These are phyloP conservation scores for Acleris cristana DNA, from an alignment of 2,888 invertebrate species.

Conservation along the genomic window DNA sequence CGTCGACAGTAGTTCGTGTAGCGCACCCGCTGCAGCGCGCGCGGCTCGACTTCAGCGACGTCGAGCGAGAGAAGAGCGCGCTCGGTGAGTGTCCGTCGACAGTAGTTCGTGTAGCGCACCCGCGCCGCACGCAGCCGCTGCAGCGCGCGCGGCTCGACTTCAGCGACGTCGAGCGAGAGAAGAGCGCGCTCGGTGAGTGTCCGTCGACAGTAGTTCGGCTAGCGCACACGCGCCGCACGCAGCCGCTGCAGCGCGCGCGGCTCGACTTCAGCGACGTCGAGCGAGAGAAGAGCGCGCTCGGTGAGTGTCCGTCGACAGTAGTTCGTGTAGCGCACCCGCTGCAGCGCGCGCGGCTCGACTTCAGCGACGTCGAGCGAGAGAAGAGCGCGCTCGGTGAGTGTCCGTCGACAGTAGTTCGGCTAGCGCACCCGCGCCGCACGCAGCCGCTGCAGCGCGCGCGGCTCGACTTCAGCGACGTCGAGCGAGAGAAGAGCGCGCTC, in stretches of 20 bases:
- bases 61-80: conserved; percentile 87
- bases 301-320: conserved; percentile 55
- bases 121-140: conserved; percentile 51
- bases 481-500: conserved; percentile 86
- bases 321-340: conserved; percentile 58
- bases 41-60: conserved; percentile 87
- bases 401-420: neutral
- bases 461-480: conserved; percentile 89
- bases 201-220: neutral
- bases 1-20: neutral
- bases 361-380: conserved; percentile 88
- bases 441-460: conserved; percentile 65
- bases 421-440: conserved; percentile 46
- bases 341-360: conserved; percentile 83
- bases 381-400: conserved; percentile 82
- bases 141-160: conserved; percentile 85
- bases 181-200: conserved; percentile 80
- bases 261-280: conserved; percentile 90
- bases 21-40: conserved; percentile 64
- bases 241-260: conserved; percentile 65
- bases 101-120: conserved; percentile 46
- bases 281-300: conserved; percentile 85
- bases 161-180: conserved; percentile 88
- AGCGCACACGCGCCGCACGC: conserved; percentile 45
- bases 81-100: conserved; percentile 67